Evolutionary conservation across 2,797 vertebrate genomes (phyloP).

Genomic region (Crotalus adamanteus): DNA sequence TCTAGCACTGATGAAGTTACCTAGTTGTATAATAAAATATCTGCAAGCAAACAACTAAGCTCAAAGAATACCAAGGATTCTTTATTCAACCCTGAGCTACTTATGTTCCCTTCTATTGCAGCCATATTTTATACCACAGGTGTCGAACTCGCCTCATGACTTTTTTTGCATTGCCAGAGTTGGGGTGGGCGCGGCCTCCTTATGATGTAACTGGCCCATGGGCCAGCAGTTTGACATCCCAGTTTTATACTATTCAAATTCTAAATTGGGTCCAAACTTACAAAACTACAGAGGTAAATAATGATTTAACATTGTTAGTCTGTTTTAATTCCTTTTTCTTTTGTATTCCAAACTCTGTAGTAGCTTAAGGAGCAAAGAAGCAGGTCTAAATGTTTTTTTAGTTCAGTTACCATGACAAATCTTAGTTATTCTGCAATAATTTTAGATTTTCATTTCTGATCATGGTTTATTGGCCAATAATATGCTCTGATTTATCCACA

Average conservation of each 20-base stretch:
- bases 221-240: too few relatives aligned
- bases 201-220: too few relatives aligned
- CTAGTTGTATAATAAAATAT: background rate
- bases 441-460: background rate
- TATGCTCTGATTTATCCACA: background rate
- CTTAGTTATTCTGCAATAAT: background rate
- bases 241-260: background rate
- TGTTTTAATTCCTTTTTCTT: background rate
- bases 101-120: background rate
- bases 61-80: background rate
- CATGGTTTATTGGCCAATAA: background rate
- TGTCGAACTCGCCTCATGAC: too few relatives aligned
- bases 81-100: background rate
- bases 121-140: background rate
- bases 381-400: background rate
- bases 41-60: background rate
- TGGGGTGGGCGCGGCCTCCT: too few relatives aligned
- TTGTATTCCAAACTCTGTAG: background rate
- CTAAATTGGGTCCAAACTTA: background rate
- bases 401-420: background rate
- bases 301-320: background rate
- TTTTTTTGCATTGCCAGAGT: too few relatives aligned
- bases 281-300: background rate
- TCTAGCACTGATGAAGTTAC: background rate
- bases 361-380: background rate